Evolutionary conservation across 1,140 invertebrate genomes (phyloP), one percentile per base, ranked within the genome.

Genomic region (Zaprionus kolodkinae): DNA sequence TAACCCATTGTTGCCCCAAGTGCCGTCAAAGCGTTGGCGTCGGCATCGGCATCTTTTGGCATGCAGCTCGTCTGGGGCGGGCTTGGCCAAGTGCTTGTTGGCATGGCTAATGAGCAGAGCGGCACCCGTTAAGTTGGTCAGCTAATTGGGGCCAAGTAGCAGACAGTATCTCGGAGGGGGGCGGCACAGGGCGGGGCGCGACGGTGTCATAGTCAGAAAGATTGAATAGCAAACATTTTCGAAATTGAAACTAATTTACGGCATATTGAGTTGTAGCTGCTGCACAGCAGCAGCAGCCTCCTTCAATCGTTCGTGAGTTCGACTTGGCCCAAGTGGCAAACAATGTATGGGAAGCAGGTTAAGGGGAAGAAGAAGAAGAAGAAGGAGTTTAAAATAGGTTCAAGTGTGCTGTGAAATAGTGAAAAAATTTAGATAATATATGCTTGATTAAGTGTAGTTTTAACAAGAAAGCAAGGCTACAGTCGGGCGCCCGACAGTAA

Each of bases 61-160:
- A 81, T 81, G 76, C 84, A 80, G 71, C 80, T 78, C 67, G 35
- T 71, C 61, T 21, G 48, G 72, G 60, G n/a, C n/a, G n/a, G 84
- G 70, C 84, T 88, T 52, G 78, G 84, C 81, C 85, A 81, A 84
- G 84, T 84, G 85, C 85, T 84, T 71, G 73, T 84, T 72, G 73
- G 84, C 77, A 87, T 87, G 85, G 84, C 74, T 87, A 87, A 87
- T 87, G 84, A 87, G 84, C 12, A 21, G 43, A 64, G 15, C 36
- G 69, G 64, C 81, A 72, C 52, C 68, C 74, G 70, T 76, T 70
- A 76, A 80, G 65, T 89, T 78, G 85, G 81, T 81, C 84, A 78
- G 65, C 85, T 89, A 78, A 89, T 85, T 80, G 85, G 64, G 84
- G 84, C 81, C 84, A 88, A 89, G 81, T 89, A 72, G 40, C 30